Percentiles rank a stretch among this genome's conserved stretches.
Conservation (phyloP, 2,888 invertebrate genomes). For the Apomyelois bistriatella region DNA sequence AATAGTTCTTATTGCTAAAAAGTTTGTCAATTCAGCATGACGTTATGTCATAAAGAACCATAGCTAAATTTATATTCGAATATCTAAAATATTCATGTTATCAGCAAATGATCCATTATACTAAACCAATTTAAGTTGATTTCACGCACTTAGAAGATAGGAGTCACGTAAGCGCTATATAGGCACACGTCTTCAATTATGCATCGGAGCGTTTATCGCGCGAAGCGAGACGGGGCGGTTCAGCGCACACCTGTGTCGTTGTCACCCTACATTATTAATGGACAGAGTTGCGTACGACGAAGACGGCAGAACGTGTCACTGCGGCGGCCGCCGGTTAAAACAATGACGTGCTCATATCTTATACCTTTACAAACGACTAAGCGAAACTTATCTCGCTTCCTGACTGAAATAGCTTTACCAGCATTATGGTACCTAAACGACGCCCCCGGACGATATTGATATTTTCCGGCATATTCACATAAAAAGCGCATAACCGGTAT, state of each 20-base stretch:
- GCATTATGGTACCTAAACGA: background rate
- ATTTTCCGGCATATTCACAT: background rate
- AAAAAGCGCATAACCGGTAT: background rate
- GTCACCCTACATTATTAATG: slow-evolving; percentile 76
- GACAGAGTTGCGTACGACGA: slow-evolving; percentile 23
- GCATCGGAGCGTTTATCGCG: slow-evolving; percentile 69
- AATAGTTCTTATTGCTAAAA: no score
- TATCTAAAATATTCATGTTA: slow-evolving; percentile 16
- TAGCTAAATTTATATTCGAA: no score
- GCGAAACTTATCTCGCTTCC: background rate
- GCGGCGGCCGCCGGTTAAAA: background rate
- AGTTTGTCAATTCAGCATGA: no score
- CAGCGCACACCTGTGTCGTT: slow-evolving; percentile 65
- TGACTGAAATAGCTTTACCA: background rate
- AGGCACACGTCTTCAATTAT: slow-evolving; percentile 70
- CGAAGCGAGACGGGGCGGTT: slow-evolving; percentile 24
- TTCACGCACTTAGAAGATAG: slow-evolving; percentile 38
- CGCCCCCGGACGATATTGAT: slow-evolving; percentile 3
- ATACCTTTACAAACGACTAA: background rate
- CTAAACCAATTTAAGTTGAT: slow-evolving; percentile 35
- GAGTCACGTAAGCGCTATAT: slow-evolving; percentile 46
- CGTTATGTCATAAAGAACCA: no score
- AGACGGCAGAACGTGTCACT: slow-evolving; percentile 2
- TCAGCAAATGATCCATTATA: slow-evolving; percentile 48
- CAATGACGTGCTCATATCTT: slow-evolving; percentile 6